Base-by-base conservation (phyloP, 2,888 invertebrate species). In the Tethea ocularis region DNA sequence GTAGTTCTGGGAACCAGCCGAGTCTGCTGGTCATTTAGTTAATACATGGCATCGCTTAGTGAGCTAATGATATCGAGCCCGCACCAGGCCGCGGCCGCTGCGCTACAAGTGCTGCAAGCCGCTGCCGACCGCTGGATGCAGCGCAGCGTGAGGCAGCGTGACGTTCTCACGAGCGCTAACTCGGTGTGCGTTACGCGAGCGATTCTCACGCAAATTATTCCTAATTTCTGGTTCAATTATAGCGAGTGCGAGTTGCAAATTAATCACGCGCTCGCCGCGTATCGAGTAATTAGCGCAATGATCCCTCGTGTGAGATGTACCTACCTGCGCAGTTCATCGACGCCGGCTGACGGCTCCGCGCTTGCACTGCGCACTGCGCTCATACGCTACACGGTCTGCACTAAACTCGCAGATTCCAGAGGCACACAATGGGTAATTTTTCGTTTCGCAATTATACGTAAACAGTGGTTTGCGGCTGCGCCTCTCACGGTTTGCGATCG, bases 401-500 rank as follows among this genome's bases (percentile, higher is more conserved):
- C 46, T 41, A 17, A n/a, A 41, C 41, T 46, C 20, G 20, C 17
- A 46, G 46, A 46, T 20, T 46, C 10, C 20, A 46, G 46, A 46
- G 46, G 46, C 46, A 20, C 46, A 46, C 46, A 46, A 46, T n/a
- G 20, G 46, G 46, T 46, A 17, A 46, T 46, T 46, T 46, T 46
- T 20, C 17, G 46, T 20, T 10, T 17, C 33, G 46, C 46, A 46
- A 46, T 46, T 46, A 46, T 46, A 46, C 46, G 46, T 46, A 46
- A 46, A 46, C 46, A 46, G 46, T 46, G 46, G 46, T 46, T 38
- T 46, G 46, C 46, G 62, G 62, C 58, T 52, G 62, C 46, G 54
- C 51, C 60, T 64, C 60, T 64, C 62, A 57, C 56, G 59, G 57
- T 33, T 57, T 51, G 59, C 62, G 56, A 46, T 46, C 20, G 46